Percentiles rank a stretch among this genome's conserved stretches.
Evolutionary conservation across 2,888 invertebrate genomes (phyloP).

Genomic region (Caenorhabditis sp.): DNA sequence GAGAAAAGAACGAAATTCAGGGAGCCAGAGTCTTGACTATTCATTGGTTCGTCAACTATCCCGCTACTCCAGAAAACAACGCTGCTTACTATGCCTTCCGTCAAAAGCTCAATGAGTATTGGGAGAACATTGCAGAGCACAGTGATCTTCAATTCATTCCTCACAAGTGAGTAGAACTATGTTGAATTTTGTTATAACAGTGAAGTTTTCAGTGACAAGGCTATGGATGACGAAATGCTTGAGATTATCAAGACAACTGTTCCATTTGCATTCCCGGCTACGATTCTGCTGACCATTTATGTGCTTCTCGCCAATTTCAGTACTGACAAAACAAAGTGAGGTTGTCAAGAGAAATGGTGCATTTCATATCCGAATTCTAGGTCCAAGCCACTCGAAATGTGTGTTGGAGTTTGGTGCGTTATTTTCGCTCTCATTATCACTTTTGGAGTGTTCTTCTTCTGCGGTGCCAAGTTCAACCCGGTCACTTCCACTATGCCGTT

Average conservation of each 20-base stretch:
- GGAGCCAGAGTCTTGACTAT: constrained; percentile 82
- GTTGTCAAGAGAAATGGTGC: background rate
- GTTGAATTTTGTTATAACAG: too few species aligned
- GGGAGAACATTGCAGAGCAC: constrained; percentile 77
- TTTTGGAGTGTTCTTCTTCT: constrained; percentile 81
- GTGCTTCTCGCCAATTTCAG: constrained; percentile 81
- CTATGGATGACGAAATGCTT: constrained; percentile 83
- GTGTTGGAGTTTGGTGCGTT: constrained; percentile 81
- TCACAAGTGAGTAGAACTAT: constrained; percentile 81
- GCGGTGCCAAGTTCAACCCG: constrained; percentile 81
- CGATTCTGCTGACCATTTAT: constrained; percentile 80
- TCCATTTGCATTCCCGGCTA: constrained; percentile 82
- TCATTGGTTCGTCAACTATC: constrained; percentile 81
- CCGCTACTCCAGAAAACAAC: constrained; percentile 73
- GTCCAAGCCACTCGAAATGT: constrained; percentile 82
- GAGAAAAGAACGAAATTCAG: constrained; percentile 82
- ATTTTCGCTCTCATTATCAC: constrained; percentile 80
- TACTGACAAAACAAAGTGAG: constrained; percentile 53
- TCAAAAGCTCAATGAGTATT: constrained; percentile 78
- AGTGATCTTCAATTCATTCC: constrained; percentile 81
- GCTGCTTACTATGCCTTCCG: constrained; percentile 78
- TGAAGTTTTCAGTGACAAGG: constrained; percentile 82
- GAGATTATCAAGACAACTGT: constrained; percentile 82
- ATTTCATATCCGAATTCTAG: constrained; percentile 50
- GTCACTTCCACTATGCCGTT: constrained; percentile 83